Percentiles rank a stretch among this genome's conserved stretches.
Evolutionary conservation across 2,113 vertebrate genomes (phyloP).

Genomic region (Hypocryptadius cinnamomeus): DNA sequence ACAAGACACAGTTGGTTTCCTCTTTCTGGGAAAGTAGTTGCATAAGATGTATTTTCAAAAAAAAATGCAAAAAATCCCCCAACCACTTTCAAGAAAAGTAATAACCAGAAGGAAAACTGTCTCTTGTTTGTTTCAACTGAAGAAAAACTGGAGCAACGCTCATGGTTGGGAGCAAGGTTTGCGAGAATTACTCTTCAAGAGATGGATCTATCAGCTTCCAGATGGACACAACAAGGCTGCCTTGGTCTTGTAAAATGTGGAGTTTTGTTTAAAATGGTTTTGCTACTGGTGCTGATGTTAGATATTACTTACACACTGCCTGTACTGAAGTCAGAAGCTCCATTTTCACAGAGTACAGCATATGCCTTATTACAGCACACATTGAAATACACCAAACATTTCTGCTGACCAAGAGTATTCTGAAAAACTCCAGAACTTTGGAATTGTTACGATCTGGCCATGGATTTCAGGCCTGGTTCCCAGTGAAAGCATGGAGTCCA

Average conservation of each 20-base stretch:
- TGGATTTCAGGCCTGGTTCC: not conserved
- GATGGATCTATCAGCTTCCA: not conserved
- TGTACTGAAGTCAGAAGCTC: not conserved
- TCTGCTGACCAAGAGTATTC: not conserved
- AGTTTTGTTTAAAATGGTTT: not conserved
- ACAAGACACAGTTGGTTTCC: conserved; percentile 8
- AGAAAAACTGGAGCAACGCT: not conserved
- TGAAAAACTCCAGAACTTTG: not conserved
- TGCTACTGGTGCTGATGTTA: not conserved
- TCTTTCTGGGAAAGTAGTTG: not conserved
- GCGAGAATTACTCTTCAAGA: not conserved
- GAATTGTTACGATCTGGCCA: not conserved
- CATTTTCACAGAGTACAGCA: not conserved
- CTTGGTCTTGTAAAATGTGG: not conserved
- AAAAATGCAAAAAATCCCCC: not conserved
- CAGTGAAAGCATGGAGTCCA: not conserved
- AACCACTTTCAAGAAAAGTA: not conserved
- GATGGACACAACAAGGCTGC: not conserved
- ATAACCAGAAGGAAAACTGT: not conserved
- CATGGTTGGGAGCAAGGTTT: not conserved
- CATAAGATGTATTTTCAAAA: not conserved
- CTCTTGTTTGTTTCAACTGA: not conserved
- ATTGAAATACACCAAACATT: not conserved
- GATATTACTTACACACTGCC: not conserved
- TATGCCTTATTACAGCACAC: not conserved